Evolutionary conservation across 2,888 invertebrate species (phyloP).

Genomic region (Drosophila ezoana): DNA sequence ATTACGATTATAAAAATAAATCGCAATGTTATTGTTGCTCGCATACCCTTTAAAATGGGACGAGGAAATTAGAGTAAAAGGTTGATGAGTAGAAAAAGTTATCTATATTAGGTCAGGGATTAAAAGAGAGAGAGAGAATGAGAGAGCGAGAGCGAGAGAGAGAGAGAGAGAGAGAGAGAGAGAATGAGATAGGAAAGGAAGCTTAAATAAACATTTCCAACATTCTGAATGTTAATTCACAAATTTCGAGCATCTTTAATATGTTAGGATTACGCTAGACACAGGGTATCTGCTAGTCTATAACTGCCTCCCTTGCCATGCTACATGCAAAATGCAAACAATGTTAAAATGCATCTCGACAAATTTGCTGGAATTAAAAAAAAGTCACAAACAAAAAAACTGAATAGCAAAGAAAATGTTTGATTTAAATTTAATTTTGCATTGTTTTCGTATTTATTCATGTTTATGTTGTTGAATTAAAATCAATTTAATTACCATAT

Average conservation of each 20-base stretch:
- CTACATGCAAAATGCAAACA: slow-evolving; percentile 18
- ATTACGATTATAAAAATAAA: slow-evolving; percentile 54
- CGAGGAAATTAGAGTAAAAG: neutral
- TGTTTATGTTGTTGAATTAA: slow-evolving; percentile 64
- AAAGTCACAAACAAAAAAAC: neutral
- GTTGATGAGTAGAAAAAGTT: neutral
- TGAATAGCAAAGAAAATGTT: slow-evolving; percentile 45
- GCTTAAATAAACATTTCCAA: no score
- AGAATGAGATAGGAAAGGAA: no score
- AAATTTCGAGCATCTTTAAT: no score
- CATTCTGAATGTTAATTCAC: no score
- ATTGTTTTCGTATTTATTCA: slow-evolving; percentile 33
- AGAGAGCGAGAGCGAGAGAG: no score
- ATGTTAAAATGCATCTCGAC: slow-evolving; percentile 13
- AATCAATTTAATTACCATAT: slow-evolving; percentile 62
- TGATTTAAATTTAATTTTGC: slow-evolving; percentile 33
- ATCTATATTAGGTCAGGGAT: no score
- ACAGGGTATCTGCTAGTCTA: slow-evolving; percentile 5
- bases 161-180: no score
- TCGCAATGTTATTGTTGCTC: slow-evolving; percentile 23
- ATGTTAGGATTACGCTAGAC: no score
- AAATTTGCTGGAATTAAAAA: slow-evolving; percentile 10
- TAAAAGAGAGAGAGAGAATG: no score
- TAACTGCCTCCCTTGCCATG: neutral
- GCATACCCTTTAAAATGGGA: neutral